Evolutionary conservation across 1,140 invertebrate species (phyloP), one percentile per base, ranked within the genome.

Genomic region (Magallana angulata): DNA sequence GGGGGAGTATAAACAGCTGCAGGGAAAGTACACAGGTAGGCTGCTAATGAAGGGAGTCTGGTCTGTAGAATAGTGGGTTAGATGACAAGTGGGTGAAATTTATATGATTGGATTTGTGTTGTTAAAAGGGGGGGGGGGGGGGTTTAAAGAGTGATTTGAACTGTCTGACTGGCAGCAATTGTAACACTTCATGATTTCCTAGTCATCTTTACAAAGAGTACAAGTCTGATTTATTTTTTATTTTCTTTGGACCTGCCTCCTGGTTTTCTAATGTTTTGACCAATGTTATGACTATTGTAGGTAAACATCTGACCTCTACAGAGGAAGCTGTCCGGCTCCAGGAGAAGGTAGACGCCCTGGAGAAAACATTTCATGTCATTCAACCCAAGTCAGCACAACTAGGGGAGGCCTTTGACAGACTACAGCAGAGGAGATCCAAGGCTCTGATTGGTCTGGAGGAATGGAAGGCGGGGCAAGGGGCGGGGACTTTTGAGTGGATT

Each of bases 401-500:
- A 76, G 24, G 8, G 7, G 68, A 76, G 24, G 68, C 68, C 30
- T 30, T 76, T 30, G 24, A 36, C 0, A 76, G 68, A 30, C 24
- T 76, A 30, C 68, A 76, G 68, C 68, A 30, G 68, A 76, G 36
- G 68, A 76, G 68, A 36, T 12, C 18, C 68, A 76, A 76, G 68
- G 68, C 68, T 36, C 24, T 76, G 30, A 76, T 30, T 76, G 68
- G 68, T 76, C 68, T 90, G 94, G 95, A 86, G 71, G 64, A 86
- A 80, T 83, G 85, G 85, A 90, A 89, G 60, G 82, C 83, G 16
- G 94, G 97, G 9, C 97, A 97, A 91, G 96, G 64, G 97, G 98
- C 81, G 97, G 97, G 95, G 14, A 88, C 91, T 18, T 99, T 99
- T 95, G 98, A 99, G 95, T 99, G 99, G 99, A 96, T 99, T 12